Conservation (phyloP, 2,113 vertebrate genomes). For the Coturnix japonica region DNA sequence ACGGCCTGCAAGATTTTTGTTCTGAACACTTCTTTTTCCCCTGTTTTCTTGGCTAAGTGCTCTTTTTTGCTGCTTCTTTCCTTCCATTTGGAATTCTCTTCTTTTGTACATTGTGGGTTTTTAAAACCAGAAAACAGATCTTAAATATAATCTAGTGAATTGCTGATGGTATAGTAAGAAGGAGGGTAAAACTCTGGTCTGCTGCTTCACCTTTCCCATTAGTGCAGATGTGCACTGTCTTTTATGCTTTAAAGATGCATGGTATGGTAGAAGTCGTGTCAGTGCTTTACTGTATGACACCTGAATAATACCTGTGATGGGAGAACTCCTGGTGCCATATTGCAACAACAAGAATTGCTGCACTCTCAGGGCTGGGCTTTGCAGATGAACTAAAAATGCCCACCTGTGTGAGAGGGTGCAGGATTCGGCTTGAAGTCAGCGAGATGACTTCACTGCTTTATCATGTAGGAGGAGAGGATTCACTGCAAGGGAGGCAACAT, state of each 20-base stretch:
- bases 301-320: not conserved
- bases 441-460: slow-evolving; percentile 62
- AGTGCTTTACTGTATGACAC: not conserved
- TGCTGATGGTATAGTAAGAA: not conserved
- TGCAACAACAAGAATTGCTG: fast-evolving
- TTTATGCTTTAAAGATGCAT: not conserved
- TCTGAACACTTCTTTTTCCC: not conserved
- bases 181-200: not conserved
- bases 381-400: slow-evolving; percentile 18
- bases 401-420: slow-evolving; percentile 24
- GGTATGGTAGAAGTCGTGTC: not conserved
- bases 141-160: not conserved
- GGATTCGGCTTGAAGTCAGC: slow-evolving; percentile 52
- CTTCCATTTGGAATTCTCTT: not conserved
- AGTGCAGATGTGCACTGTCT: not conserved
- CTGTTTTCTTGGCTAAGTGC: not conserved
- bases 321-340: not conserved
- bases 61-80: not conserved
- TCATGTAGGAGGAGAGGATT: slow-evolving; percentile 71
- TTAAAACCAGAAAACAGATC: not conserved
- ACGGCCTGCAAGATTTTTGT: not conserved
- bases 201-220: not conserved
- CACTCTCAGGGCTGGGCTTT: not conserved
- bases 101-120: not conserved
- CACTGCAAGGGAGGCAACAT: slow-evolving; percentile 70